Percentiles rank a stretch among this genome's conserved stretches.
These are phyloP conservation scores for Hycleus phaleratus DNA, from an alignment of 1,140 invertebrate species.

Conservation along the genomic window DNA sequence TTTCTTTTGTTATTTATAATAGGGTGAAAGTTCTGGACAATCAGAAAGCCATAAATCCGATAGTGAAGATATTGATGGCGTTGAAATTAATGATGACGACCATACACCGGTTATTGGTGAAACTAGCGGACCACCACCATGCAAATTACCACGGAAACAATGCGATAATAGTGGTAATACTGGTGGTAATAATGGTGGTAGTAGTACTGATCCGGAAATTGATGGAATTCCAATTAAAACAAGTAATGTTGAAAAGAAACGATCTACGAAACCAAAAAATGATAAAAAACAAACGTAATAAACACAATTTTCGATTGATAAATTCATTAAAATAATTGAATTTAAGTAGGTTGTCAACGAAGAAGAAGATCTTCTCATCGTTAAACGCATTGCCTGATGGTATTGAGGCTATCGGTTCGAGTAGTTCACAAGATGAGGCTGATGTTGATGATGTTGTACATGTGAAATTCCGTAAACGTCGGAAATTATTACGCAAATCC, in stretches of 20 bases:
- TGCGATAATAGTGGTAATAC: conserved; percentile 10
- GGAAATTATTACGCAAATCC: conserved; percentile 37
- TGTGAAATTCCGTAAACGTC: conserved; percentile 34
- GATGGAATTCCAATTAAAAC: conserved; percentile 31
- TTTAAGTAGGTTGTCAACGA: conserved; percentile 7
- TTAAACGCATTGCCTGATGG: conserved; percentile 31
- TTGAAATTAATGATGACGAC: conserved; percentile 41
- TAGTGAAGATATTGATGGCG: conserved; percentile 39
- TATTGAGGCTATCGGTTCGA: conserved; percentile 32
- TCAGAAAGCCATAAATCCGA: conserved; percentile 45
- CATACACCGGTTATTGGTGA: conserved; percentile 21
- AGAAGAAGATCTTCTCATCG: conserved; percentile 31
- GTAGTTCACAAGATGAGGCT: conserved; percentile 38
- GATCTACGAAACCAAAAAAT: conserved; percentile 24
- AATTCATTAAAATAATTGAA: no score
- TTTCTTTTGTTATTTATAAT: not conserved
- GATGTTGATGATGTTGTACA: conserved; percentile 29
- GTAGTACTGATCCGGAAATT: conserved; percentile 34
- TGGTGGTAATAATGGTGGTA: conserved; percentile 11
- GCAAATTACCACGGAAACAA: conserved; percentile 43
- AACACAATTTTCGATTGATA: no score
- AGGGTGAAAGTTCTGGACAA: conserved; percentile 42
- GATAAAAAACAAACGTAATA: conserved; percentile 25
- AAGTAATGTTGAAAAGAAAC: conserved; percentile 13
- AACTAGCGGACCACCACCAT: conserved; percentile 42